A percentile compares a stretch with the other conserved stretches of the same genome.
Conservation (phyloP, 2,797 vertebrate species). For the Enteromius afrohamiltoni region DNA sequence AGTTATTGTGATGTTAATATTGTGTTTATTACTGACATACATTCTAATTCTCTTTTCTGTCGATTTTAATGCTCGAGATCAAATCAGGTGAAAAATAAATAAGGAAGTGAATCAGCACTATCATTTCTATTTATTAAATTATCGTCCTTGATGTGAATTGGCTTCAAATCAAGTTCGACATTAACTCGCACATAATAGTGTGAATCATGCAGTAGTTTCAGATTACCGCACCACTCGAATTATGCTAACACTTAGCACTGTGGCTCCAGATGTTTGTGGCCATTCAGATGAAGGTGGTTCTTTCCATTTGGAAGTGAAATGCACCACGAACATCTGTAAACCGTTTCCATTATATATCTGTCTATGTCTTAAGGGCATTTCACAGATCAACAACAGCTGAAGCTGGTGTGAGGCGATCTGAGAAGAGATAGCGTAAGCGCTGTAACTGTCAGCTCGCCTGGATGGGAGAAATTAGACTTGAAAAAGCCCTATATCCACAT, state of each 20-base stretch:
- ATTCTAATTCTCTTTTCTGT: neutral
- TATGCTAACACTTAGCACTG: constrained; percentile 1
- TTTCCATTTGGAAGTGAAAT: constrained; percentile 31
- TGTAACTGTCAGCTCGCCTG: constrained; percentile 37
- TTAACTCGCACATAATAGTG: neutral
- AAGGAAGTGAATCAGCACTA: neutral
- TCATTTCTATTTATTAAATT: neutral
- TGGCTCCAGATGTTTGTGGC: constrained; percentile 12
- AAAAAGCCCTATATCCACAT: constrained; percentile 23
- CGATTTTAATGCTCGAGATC: neutral
- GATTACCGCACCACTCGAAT: neutral
- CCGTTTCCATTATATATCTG: constrained; percentile 23
- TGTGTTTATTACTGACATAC: neutral
- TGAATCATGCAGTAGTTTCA: neutral
- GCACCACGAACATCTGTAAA: constrained; percentile 40
- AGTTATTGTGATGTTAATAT: neutral
- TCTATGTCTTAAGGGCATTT: constrained; percentile 41
- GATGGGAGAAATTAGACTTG: constrained; percentile 20
- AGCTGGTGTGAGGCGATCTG: constrained; percentile 31
- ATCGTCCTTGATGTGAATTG: neutral
- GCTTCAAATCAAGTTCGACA: neutral
- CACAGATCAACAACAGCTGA: constrained; percentile 46
- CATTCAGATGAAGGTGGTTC: constrained; percentile 14
- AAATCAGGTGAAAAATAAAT: neutral
- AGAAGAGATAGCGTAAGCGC: constrained; percentile 21